Base-by-base conservation (phyloP, 2,797 vertebrate species). In the Sebastes oblongus region DNA sequence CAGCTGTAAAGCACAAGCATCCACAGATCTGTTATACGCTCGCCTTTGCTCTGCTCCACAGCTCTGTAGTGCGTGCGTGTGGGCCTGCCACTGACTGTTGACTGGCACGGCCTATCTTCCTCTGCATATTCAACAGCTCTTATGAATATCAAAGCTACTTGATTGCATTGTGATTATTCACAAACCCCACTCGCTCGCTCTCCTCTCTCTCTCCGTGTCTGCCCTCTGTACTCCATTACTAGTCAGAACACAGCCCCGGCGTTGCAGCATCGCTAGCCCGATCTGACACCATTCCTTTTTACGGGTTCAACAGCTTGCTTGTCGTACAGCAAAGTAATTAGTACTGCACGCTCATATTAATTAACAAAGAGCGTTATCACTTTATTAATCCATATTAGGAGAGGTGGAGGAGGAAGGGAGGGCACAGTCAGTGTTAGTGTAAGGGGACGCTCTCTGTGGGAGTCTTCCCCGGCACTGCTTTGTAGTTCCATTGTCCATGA, bases 311-410 rank as follows among this genome's bases (percentile, higher is more conserved):
- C 93, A 95, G 95, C 95, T 94, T 90, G 94, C 96, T 97, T 98
- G 96, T 97, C 96, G 94, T 97, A 95, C 94, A 96, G 96, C 95
- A 88, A 88, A 95, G 96, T 97, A 98, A 98, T 98, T 98, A 97
- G 97, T 96, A 95, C 95, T 93, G 96, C 96, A 96, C 93, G 96
- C 96, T 96, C 95, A 96, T 97, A 98, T 98, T 98, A 98, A 98
- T 98, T 98, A 98, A 97, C 96, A 95, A 95, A 96, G 95, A 97
- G 95, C 96, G 97, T 97, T 98, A 97, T 96, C 96, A 92, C 94
- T 97, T 97, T 98, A 98, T 98, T 98, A 98, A 98, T 98, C 96
- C 92, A 96, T 91, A 95, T 94, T 94, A 94, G 64, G 91, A 84
- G 91, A 91, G 96, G 86, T 80, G 85, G 86, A 52, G 75, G 81